Percentiles rank a stretch among this genome's conserved stretches.
phyloP scores from a whole-genome alignment of 1,140 invertebrate species.

The Leptonema lineaticorne region DNA sequence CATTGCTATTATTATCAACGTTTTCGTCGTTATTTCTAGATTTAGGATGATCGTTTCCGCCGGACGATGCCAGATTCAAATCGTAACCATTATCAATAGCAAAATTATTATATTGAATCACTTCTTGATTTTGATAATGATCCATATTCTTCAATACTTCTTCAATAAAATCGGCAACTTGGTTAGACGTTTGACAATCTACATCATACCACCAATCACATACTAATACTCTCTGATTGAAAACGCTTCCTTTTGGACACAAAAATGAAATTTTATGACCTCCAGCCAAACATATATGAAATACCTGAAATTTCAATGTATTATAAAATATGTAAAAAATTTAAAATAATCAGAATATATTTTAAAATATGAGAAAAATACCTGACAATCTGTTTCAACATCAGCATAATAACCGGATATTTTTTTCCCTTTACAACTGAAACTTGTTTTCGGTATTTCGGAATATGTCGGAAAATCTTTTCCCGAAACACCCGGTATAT shows the following conservation, averaged over 20 bases:
- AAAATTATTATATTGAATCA: slow-evolving; percentile 21
- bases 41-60: slow-evolving; percentile 32
- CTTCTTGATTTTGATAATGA: slow-evolving; percentile 15
- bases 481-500: slow-evolving; percentile 58
- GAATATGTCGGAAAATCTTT: slow-evolving; percentile 57
- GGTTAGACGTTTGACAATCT: slow-evolving; percentile 46
- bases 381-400: slow-evolving; percentile 56
- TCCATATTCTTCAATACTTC: slow-evolving; percentile 11
- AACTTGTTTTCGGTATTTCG: slow-evolving; percentile 59
- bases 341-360: not conserved
- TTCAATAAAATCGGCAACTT: slow-evolving; percentile 24
- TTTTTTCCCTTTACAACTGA: slow-evolving; percentile 60
- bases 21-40: not conserved
- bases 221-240: slow-evolving; percentile 58
- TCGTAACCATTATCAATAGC: slow-evolving; percentile 30
- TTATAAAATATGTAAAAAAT: not conserved
- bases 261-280: slow-evolving; percentile 56
- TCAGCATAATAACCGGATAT: slow-evolving; percentile 65
- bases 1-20: not conserved
- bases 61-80: slow-evolving; percentile 37
- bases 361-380: slow-evolving; percentile 22
- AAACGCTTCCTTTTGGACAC: slow-evolving; percentile 63
- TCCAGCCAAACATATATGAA: slow-evolving; percentile 56
- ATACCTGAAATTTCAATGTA: slow-evolving; percentile 46
- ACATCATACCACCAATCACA: slow-evolving; percentile 63